phyloP scores from a whole-genome alignment of 2,888 invertebrate species.

The Volucella inflata region DNA sequence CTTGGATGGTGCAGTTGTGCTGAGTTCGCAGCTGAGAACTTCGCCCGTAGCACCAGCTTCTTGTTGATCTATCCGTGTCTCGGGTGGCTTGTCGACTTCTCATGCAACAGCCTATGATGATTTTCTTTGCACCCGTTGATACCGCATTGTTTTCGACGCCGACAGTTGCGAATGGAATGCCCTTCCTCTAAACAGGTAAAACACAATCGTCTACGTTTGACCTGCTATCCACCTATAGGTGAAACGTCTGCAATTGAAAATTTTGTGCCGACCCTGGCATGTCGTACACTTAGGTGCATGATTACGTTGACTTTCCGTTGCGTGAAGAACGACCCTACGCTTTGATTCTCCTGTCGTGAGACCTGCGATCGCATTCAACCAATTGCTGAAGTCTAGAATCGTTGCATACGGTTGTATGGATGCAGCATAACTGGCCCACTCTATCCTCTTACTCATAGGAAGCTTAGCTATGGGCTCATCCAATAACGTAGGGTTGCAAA shows the following conservation, averaged over 20 bases:
- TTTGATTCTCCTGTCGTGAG: too few relatives aligned
- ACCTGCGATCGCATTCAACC: not conserved
- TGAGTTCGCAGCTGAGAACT: conserved; percentile 7
- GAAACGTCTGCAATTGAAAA: too few relatives aligned
- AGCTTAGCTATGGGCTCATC: conserved; percentile 53
- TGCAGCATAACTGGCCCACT: conserved; percentile 42
- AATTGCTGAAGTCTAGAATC: conserved; percentile 39
- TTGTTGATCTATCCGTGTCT: not conserved
- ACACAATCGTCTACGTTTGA: conserved; percentile 3
- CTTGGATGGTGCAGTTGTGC: not conserved
- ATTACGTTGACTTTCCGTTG: too few relatives aligned
- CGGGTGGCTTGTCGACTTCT: not conserved
- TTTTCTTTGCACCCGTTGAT: conserved; percentile 6
- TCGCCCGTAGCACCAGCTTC: not conserved
- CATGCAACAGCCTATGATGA: conserved; percentile 31
- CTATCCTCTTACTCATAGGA: conserved; percentile 31
- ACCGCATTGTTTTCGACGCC: not conserved
- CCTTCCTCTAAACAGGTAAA: not conserved
- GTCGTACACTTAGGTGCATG: too few relatives aligned
- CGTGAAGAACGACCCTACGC: too few relatives aligned
- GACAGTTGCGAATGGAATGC: conserved; percentile 6
- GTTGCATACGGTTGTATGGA: conserved; percentile 19
- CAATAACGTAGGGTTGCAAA: conserved; percentile 47
- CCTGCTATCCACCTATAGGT: not conserved
- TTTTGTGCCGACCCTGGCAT: too few relatives aligned